Evolutionary conservation across 2,888 invertebrate species (phyloP).

Genomic region (Shargacucullia verbasci): DNA sequence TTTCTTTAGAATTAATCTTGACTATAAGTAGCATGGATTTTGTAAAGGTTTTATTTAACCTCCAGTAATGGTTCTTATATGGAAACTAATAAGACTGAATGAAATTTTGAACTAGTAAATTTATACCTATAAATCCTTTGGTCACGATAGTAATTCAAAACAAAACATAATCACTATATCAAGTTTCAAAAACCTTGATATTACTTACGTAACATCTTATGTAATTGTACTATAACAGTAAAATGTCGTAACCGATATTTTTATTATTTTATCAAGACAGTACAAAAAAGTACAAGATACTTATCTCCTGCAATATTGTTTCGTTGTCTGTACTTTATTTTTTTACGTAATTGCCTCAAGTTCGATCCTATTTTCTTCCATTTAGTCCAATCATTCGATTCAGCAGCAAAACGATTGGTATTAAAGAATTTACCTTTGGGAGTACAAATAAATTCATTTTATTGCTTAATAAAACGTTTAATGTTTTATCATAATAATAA

Average conservation of each 20-base stretch:
- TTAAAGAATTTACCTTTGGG: slow-evolving; percentile 13
- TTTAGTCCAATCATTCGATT: slow-evolving; percentile 33
- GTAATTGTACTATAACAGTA: slow-evolving; percentile 10
- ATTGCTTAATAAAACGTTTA: slow-evolving; percentile 32
- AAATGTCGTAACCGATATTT: not conserved
- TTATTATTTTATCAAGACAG: slow-evolving; percentile 31
- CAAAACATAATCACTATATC: too few relatives aligned
- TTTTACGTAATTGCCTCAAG: slow-evolving; percentile 44
- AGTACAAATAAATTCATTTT: slow-evolving; percentile 35
- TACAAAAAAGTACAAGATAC: slow-evolving; percentile 38
- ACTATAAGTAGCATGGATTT: too few relatives aligned
- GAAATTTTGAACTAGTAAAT: too few relatives aligned
- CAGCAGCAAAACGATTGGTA: slow-evolving; percentile 25
- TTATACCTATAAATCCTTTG: too few relatives aligned
- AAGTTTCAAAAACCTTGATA: too few relatives aligned
- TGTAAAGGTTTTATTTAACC: too few relatives aligned
- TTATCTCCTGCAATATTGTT: slow-evolving; percentile 29
- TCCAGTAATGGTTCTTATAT: too few relatives aligned
- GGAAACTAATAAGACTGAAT: too few relatives aligned
- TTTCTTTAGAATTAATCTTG: too few relatives aligned
- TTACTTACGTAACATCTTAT: slow-evolving; percentile 1
- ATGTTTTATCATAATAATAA: slow-evolving; percentile 45
- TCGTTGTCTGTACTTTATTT: slow-evolving; percentile 27
- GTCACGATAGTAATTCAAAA: too few relatives aligned
- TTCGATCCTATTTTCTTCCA: slow-evolving; percentile 30